Percentiles rank a stretch among this genome's conserved stretches.
Evolutionary conservation across 2,888 invertebrate genomes (phyloP).

Genomic region (Ferdinandea cuprea): DNA sequence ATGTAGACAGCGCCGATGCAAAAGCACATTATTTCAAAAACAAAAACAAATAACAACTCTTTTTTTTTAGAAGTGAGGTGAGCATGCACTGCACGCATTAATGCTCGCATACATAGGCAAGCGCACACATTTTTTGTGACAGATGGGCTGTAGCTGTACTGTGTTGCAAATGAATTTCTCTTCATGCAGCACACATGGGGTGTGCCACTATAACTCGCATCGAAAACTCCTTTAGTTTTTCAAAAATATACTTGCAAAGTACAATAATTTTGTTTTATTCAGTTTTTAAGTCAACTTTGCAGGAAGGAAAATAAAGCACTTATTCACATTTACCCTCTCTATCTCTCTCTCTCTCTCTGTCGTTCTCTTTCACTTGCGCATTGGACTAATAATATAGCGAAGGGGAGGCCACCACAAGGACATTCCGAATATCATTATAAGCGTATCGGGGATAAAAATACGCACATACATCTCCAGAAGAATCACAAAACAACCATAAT

Average conservation of each 20-base stretch:
- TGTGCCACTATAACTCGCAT: slow-evolving; percentile 29
- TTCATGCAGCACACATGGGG: slow-evolving; percentile 46
- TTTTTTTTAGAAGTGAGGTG: slow-evolving; percentile 35
- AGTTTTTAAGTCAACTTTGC: slow-evolving; percentile 11
- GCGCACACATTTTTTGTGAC: slow-evolving; percentile 48
- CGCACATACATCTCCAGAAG: slow-evolving; percentile 53
- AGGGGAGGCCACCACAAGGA: slow-evolving; percentile 73
- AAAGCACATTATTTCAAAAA: background rate
- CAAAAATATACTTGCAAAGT: slow-evolving; percentile 34
- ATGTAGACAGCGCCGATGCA: background rate
- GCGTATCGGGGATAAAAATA: slow-evolving; percentile 65
- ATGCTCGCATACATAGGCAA: slow-evolving; percentile 26
- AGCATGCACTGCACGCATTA: slow-evolving; percentile 21
- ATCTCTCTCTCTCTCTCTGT: too few relatives aligned
- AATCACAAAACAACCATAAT: slow-evolving; percentile 31
- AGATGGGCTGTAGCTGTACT: slow-evolving; percentile 42
- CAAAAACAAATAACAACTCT: too few relatives aligned
- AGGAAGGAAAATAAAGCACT: slow-evolving; percentile 3
- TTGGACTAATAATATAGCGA: slow-evolving; percentile 33
- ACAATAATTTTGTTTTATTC: slow-evolving; percentile 26
- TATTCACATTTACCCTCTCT: slow-evolving; percentile 8
- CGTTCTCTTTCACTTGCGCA: slow-evolving; percentile 10
- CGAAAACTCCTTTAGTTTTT: slow-evolving; percentile 42
- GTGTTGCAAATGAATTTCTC: slow-evolving; percentile 43
- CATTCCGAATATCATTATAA: slow-evolving; percentile 68